These are phyloP conservation scores for Archaeoteleia sp. DNA, from an alignment of 2,888 invertebrate genomes.

Conservation along the genomic window DNA sequence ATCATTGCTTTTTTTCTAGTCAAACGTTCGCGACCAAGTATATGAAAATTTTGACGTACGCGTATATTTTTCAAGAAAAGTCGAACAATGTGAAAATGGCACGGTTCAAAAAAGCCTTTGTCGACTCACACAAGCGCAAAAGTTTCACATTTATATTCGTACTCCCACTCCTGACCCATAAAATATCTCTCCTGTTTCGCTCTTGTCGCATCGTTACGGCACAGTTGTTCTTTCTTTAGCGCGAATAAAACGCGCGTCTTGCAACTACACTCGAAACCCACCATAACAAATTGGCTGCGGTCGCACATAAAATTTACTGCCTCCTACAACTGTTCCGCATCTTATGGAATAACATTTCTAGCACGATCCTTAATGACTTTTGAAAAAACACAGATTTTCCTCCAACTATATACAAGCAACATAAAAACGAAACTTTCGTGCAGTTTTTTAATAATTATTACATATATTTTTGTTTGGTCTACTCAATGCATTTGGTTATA, in stretches of 20 bases:
- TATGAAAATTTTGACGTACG: too few species aligned
- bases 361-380: slow-evolving; percentile 9
- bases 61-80: not conserved
- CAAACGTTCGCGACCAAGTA: too few species aligned
- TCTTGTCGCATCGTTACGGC: slow-evolving; percentile 23
- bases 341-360: not conserved
- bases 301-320: slow-evolving; percentile 27
- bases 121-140: slow-evolving; percentile 5
- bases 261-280: slow-evolving; percentile 16
- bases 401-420: slow-evolving; percentile 5
- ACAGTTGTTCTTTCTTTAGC: slow-evolving; percentile 10
- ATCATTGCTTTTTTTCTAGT: too few species aligned
- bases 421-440: not conserved
- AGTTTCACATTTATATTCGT: slow-evolving; percentile 34
- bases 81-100: slow-evolving; percentile 8
- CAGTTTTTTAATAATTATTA: too few species aligned
- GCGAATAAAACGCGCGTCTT: slow-evolving; percentile 15
- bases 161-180: slow-evolving; percentile 20
- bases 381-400: slow-evolving; percentile 11
- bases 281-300: slow-evolving; percentile 36
- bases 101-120: not conserved
- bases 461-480: not conserved
- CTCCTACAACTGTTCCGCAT: not conserved
- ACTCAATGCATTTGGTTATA: too few species aligned
- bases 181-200: slow-evolving; percentile 16